Base-by-base conservation (phyloP, 1,140 invertebrate genomes). In the Drosophila pallidifrons region DNA sequence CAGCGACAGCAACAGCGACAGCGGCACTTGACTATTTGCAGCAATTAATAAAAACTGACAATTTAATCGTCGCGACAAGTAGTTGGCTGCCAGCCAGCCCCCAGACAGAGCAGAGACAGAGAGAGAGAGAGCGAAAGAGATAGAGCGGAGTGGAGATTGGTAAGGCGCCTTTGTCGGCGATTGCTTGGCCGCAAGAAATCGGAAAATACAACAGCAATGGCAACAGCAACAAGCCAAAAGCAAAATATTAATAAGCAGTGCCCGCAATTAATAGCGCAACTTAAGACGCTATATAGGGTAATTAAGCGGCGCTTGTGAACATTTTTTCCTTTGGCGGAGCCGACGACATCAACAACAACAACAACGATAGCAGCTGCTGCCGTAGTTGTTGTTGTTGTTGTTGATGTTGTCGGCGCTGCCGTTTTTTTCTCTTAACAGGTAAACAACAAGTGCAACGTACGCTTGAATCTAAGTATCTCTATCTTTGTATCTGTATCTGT, bases 21-120 rank as follows among this genome's bases (percentile, higher is more conserved):
- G 51, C 49, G 69, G 30, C 49, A 77, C 60, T 57, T 75, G 65
- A 75, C 75, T 89, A 89, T 89, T 89, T 81, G 85, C 85, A 89
- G 85, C 85, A 89, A 89, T 89, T 89, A 89, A 89, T 89, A 89
- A 89, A 89, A 90, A 85, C 85, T 89, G 85, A 89, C 85, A 89
- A 89, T 89, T 79, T 89, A 89, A 89, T 89, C 85, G 81, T 64
- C 75, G 85, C 85, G 85, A 89, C 85, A 89, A 89, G 81, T 85
- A 85, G 85, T 88, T 88, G 85, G 85, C 85, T 89, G 85, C 81
- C 85, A 88, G 81, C 83, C 85, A 87, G 74, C 81, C 77, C 81
- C 73, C 70, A 82, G 80, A 87, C 80, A 77, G 71, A 77, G 60
- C 43, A 61, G 66, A 43, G 74, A 47, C 55, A n/a, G 20, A 20